Conservation (phyloP, 1,140 invertebrate species). For the Samia ricini region DNA sequence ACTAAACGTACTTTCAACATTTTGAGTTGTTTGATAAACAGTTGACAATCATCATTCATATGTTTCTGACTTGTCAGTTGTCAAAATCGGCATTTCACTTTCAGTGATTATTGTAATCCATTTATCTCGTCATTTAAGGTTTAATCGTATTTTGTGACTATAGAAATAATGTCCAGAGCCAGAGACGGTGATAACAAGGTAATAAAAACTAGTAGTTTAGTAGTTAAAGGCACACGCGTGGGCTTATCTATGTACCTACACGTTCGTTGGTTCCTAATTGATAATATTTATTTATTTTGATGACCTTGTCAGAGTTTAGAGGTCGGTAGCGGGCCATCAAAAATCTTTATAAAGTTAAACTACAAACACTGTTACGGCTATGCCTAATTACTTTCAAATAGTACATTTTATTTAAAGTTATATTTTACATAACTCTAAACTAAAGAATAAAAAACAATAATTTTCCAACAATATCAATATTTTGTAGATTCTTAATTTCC, state of each 20-base stretch:
- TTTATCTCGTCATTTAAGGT: conserved; percentile 7
- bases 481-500: no score
- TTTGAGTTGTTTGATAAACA: no score
- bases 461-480: no score
- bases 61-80: conserved; percentile 21
- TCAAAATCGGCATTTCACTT: conserved; percentile 16
- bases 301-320: conserved; percentile 29
- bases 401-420: not conserved
- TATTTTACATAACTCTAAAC: no score
- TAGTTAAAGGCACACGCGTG: not conserved
- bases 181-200: conserved; percentile 43
- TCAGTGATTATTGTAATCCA: conserved; percentile 11
- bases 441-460: no score
- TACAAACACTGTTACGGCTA: not conserved
- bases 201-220: conserved; percentile 26
- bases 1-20: conserved; percentile 17
- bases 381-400: not conserved
- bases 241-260: conserved; percentile 2
- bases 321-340: conserved; percentile 22
- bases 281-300: conserved; percentile 21
- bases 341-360: not conserved
- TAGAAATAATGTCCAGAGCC: conserved; percentile 31
- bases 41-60: conserved; percentile 16
- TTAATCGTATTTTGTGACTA: conserved; percentile 16
- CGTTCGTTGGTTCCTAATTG: not conserved